Evolutionary conservation across 2,888 invertebrate genomes (phyloP), one percentile per base, ranked within the genome.

Genomic region (Linnaemya tessellans): DNA sequence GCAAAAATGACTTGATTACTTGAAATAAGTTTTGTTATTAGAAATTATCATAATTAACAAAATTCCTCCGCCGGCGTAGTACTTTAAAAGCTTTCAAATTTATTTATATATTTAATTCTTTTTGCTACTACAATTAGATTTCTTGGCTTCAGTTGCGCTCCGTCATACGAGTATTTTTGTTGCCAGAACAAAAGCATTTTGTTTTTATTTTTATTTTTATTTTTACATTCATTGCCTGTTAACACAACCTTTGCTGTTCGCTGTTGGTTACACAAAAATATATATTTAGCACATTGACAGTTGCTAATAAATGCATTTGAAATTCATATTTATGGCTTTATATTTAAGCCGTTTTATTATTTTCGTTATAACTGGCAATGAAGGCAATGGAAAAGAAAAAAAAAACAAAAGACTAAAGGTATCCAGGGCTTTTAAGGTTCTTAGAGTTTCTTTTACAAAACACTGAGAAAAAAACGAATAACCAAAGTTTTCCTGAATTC

Each of bases 291-390:
- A 70, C 84, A 85, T 74, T 85, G 84, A 85, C 84, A 81, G 84
- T 75, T 74, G 78, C 78, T 85, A 79, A 85, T 85, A 81, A 85
- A 85, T 85, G 84, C 68, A 85, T 85, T 85, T 74, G 70, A 85
- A 85, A 85, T 85, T 85, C 70, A 85, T 85, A 85, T 85, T 85
- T 85, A 85, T 85, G 81, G 74, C 84, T 85, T 81, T 54, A 85
- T 85, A 85, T 85, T 85, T 74, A 68, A 62, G 67, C 65, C 77
- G 20, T 62, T 84, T 79, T 67, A 70, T 70, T 64, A 56, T 81
- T 67, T 60, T 77, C 25, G 20, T 75, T 49, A 20, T 25, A 65
- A 56, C 70, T 70, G 46, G 22, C n/a, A 54, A 13, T 13, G 30
- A 54, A 71, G n/a, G 43, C 68, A 58, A 51, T n/a, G 49, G 22